phyloP scores from a whole-genome alignment of 1,140 invertebrate species.

The Lethocerus indicus region DNA sequence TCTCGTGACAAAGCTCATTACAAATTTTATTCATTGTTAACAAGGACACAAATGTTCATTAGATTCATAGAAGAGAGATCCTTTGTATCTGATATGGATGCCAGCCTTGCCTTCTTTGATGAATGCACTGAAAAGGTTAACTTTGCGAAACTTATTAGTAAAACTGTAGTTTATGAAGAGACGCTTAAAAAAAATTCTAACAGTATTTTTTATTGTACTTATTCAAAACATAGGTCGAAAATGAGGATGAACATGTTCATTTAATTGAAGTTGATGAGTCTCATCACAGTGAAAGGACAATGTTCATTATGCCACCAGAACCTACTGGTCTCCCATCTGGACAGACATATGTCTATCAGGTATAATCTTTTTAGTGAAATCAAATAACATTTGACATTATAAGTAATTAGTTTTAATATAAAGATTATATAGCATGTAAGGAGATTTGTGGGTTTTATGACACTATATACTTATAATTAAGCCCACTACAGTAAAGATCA shows the following conservation, averaged over 20 bases:
- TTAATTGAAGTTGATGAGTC: slow-evolving; percentile 62
- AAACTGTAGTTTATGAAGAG: background rate
- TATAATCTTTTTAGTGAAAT: no score
- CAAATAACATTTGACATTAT: no score
- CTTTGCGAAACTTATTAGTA: no score
- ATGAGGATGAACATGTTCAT: slow-evolving; percentile 32
- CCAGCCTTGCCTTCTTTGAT: slow-evolving; percentile 89
- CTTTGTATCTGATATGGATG: slow-evolving; percentile 93
- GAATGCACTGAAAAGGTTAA: slow-evolving; percentile 75
- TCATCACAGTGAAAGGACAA: slow-evolving; percentile 71
- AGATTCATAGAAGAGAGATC: slow-evolving; percentile 97
- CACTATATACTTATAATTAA: no score
- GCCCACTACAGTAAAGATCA: no score
- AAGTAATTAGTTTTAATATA: no score
- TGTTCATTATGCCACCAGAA: slow-evolving; percentile 93
- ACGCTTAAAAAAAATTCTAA: background rate
- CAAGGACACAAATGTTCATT: slow-evolving; percentile 94
- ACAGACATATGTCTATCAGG: slow-evolving; percentile 26
- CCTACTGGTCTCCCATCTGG: no score
- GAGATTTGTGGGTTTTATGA: no score
- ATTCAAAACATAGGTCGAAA: slow-evolving; percentile 24
- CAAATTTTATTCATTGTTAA: slow-evolving; percentile 77
- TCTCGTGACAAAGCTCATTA: slow-evolving; percentile 66
- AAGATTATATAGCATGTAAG: no score
- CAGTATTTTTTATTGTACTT: background rate